Conservation (phyloP, 1,140 invertebrate species). For the Hylyphantes graminicola region DNA sequence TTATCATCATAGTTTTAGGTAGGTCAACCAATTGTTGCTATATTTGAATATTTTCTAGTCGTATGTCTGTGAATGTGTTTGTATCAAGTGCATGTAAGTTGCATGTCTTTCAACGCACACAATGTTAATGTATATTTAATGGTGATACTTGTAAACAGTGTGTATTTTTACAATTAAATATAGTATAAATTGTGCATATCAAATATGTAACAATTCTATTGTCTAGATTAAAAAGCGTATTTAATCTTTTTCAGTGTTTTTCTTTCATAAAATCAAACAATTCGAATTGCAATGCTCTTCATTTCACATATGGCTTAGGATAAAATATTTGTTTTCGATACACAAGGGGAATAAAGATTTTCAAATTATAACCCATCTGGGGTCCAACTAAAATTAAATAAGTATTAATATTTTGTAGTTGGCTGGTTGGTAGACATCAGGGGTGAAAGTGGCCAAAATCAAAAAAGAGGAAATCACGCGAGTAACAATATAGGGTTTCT, state of each 20-base stretch:
- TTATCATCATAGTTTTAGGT: too few species aligned
- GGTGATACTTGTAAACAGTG: conserved; percentile 17
- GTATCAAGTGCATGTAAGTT: conserved; percentile 39
- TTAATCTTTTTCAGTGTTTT: conserved; percentile 13
- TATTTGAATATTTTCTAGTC: conserved; percentile 43
- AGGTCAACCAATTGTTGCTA: not conserved
- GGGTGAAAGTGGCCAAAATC: too few species aligned
- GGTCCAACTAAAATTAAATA: too few species aligned
- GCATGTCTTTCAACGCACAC: conserved; percentile 44
- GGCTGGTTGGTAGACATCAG: too few species aligned
- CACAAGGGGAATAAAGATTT: too few species aligned
- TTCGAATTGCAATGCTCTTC: not conserved
- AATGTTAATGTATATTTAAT: conserved; percentile 5
- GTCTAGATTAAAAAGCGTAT: conserved; percentile 19
- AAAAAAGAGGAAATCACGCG: too few species aligned
- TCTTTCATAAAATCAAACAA: not conserved
- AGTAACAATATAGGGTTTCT: too few species aligned
- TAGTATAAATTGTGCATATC: conserved; percentile 34
- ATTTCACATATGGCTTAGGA: too few species aligned
- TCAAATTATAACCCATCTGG: too few species aligned
- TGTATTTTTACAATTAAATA: conserved; percentile 44
- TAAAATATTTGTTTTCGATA: too few species aligned
- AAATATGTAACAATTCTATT: conserved; percentile 39
- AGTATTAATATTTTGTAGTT: too few species aligned
- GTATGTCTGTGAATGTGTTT: conserved; percentile 19